These are phyloP conservation scores for Pterophyllum scalare DNA, from an alignment of 2,113 vertebrate genomes.

Conservation along the genomic window DNA sequence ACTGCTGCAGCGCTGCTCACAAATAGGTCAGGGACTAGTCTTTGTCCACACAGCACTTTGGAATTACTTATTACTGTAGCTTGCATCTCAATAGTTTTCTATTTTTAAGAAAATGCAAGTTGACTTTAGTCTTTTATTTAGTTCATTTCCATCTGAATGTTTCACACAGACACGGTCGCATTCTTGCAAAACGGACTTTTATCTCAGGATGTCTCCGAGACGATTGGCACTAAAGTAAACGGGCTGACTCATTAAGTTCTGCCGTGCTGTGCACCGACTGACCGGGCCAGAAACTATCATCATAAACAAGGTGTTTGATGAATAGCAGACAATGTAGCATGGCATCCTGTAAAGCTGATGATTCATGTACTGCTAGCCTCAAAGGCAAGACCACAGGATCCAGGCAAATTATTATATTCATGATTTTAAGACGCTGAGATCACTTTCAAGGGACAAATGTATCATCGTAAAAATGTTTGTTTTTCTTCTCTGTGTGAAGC, in stretches of 20 bases:
- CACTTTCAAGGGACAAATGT: constrained; percentile 8
- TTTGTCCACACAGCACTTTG: neutral
- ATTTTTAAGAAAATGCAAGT: too few species aligned
- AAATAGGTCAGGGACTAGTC: neutral
- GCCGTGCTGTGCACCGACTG: constrained; percentile 42
- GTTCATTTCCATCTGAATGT: neutral
- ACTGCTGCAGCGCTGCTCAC: neutral
- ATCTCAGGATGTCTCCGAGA: constrained; percentile 13
- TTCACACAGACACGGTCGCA: neutral
- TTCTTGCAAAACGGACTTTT: constrained; percentile 3
- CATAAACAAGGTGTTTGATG: constrained; percentile 51
- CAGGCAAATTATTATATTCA: neutral
- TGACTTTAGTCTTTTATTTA: neutral
- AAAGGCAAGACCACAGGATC: neutral
- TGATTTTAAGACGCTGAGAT: constrained; percentile 6
- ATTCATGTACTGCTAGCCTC: neutral
- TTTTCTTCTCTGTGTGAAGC: constrained; percentile 22
- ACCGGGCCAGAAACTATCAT: constrained; percentile 17
- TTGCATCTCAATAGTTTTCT: neutral
- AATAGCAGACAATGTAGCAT: neutral
- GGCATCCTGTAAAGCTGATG: neutral
- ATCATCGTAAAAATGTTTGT: constrained; percentile 38
- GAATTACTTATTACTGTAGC: neutral
- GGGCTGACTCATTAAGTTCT: constrained; percentile 47
- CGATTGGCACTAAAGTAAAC: constrained; percentile 5